These are phyloP conservation scores for Argyra leucocephala DNA, from an alignment of 2,888 invertebrate species.

Conservation along the genomic window DNA sequence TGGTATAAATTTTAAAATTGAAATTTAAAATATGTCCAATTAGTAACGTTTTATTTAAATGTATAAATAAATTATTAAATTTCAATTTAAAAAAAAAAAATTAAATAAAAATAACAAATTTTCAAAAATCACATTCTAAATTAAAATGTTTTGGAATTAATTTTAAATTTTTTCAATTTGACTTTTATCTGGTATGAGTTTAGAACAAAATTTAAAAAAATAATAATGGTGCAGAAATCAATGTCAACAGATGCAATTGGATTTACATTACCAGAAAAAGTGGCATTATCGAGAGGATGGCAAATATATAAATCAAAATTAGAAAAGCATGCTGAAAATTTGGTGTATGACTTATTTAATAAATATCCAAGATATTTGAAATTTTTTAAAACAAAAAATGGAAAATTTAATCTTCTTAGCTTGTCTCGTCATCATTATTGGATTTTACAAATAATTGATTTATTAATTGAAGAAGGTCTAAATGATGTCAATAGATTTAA, in stretches of 20 bases:
- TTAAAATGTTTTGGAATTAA: no score
- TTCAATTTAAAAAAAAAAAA: no score
- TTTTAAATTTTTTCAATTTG: no score
- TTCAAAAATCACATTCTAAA: no score
- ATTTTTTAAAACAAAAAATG: background rate
- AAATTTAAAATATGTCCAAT: no score
- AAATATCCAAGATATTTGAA: background rate
- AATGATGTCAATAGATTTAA: background rate
- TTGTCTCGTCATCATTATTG: background rate
- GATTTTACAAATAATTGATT: background rate
- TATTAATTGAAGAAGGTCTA: background rate
- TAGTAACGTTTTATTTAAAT: no score
- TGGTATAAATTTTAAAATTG: no score
- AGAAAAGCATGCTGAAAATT: background rate
- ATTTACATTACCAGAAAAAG: background rate
- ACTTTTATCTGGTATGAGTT: no score
- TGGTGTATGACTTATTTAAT: background rate
- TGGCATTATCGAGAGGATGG: background rate
- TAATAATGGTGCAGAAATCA: no score
- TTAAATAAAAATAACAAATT: no score
- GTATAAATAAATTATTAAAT: no score
- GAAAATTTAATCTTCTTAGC: background rate
- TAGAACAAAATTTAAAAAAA: no score
- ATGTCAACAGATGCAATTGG: background rate
- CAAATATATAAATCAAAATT: background rate